Evolutionary conservation across 2,113 vertebrate species (phyloP), one percentile per base, ranked within the genome.

Genomic region (Rhynchomys soricoides): DNA sequence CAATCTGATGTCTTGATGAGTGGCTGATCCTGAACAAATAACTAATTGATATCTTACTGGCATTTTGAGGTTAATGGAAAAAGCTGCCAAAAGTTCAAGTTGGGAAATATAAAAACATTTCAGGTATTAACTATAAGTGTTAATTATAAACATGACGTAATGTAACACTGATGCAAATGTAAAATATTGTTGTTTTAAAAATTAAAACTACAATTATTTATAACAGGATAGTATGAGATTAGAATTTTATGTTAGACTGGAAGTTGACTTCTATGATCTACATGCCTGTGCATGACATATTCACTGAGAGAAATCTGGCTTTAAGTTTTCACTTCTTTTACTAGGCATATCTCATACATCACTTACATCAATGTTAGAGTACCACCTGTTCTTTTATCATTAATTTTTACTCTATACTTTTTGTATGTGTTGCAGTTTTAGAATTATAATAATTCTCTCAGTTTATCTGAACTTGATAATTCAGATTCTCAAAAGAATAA

Each of bases 81-180:
- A 94, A 98, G 5, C 6, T 97, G 13, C 73, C 50, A 48, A 90
- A 62, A 11, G 79, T 96, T 86, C 9, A 66, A 91, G 97, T 48
- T 0, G 26, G 5, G 77, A 94, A 96, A 79, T 50, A 68, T 48
- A 73, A 85, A 70, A 94, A 92, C 50, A 2, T 40, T 19, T n/a
- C 8, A 91, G 43, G 79, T 8, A 92, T 12, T 88, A 24, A 74
- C 0, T 52, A 48, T 73, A 95, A 87, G 83, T 52, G 26, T 59
- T 93, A 66, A 91, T 95, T 87, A 90, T 74, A 64, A 50, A 43
- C 26, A 86, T 13, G 19, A 40, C 34, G 31, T 6, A 68, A 64
- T 16, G 90, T 90, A 94, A 96, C 24, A 96, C 17, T 37, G 57
- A 78, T 40, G 91, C 82, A 93, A 0, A 91, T 22, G 81, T 86